Conservation (phyloP, 2,113 vertebrate species). For the Pseudorhombus dupliciocellatus region DNA sequence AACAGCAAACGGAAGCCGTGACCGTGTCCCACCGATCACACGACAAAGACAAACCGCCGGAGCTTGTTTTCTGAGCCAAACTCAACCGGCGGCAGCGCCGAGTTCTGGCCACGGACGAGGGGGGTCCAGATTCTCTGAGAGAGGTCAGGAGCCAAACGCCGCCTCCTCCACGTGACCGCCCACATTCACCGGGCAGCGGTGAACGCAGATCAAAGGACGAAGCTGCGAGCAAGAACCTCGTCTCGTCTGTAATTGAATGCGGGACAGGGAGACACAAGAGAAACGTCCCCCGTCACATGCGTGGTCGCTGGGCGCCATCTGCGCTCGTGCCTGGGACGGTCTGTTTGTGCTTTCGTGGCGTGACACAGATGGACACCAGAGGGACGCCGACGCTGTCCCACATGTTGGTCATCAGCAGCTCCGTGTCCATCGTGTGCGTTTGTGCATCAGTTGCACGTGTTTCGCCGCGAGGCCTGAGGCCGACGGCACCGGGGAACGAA, state of each 20-base stretch:
- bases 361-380: slow-evolving; percentile 41
- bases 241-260: too few relatives aligned
- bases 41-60: not conserved
- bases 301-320: not conserved
- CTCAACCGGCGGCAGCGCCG: not conserved
- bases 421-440: slow-evolving; percentile 29
- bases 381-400: not conserved
- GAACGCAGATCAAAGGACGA: too few relatives aligned
- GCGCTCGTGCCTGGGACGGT: not conserved
- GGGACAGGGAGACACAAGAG: too few relatives aligned
- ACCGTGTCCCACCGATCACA: not conserved
- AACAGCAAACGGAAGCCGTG: not conserved
- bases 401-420: slow-evolving; percentile 29
- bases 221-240: too few relatives aligned
- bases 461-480: not conserved
- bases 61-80: not conserved
- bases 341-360: not conserved
- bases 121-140: too few relatives aligned
- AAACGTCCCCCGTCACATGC: not conserved
- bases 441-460: slow-evolving; percentile 3
- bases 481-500: not conserved
- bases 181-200: too few relatives aligned
- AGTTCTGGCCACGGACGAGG: not conserved
- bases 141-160: too few relatives aligned
- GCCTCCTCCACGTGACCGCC: too few relatives aligned